Evolutionary conservation across 2,888 invertebrate genomes (phyloP), one percentile per base, ranked within the genome.

Genomic region (Mythimna pallens): DNA sequence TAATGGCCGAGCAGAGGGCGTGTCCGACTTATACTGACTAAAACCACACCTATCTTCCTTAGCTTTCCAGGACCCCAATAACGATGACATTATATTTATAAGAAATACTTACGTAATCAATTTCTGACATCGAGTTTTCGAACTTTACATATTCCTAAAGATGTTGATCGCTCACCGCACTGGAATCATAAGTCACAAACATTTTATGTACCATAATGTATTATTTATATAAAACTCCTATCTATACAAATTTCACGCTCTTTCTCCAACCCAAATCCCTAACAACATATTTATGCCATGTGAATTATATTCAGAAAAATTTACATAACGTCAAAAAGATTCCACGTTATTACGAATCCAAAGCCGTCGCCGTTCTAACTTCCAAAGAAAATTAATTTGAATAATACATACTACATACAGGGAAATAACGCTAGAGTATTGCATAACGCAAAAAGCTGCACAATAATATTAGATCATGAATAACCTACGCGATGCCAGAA

Each of bases 401-500:
- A 86, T 86, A 84, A 83, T 81, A 83, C 78, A 78, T 81, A 75
- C 75, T 83, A 80, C 66, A 66, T 40, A 71, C 58, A 61, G 43
- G 58, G 59, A 64, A 68, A 71, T 78, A 70, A 70, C 70, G 72
- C 74, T 69, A 76, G 70, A 82, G 50, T 65, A 61, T 73, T 79
- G 80, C 78, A 73, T 74, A 73, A 80, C 50, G 65, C 36, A 78
- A 79, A 86, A 81, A 75, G 73, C 82, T 81, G 83, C 81, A 81
- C 70, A 81, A 80, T 79, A 86, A 86, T 86, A 84, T 84, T 74
- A 67, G 81, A 88, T 83, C 87, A 76, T 84, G 87, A 86, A 86
- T 82, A 86, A 86, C 81, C 69, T 66, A 81, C 66, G 75, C 84
- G 81, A 87, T 86, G 88, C 87, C 87, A 89, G 85, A 76, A 88